Base-by-base conservation (phyloP, 2,888 invertebrate species). In the Pollenia labialis region DNA sequence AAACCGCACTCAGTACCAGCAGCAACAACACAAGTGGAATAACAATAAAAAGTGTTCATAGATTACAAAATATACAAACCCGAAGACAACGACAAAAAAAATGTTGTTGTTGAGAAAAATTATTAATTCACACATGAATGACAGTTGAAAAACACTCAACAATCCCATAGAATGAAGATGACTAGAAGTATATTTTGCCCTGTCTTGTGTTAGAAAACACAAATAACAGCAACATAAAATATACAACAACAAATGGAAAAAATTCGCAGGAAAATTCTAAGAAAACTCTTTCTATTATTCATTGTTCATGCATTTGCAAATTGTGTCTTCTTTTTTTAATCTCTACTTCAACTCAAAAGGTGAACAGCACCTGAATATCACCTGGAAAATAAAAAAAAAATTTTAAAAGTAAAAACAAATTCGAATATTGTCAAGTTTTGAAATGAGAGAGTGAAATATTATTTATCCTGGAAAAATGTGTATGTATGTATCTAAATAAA, bases 61-160 rank as follows among this genome's bases (percentile, higher is more conserved):
- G 46, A 52, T 32, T 16, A 56, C 11, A 52, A 64, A 46, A 71
- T 46, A 58, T 40, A 80, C 72, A 71, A 69, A 52, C 12, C 44
- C 23, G 44, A 48, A 79, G 64, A 69, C 66, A 66, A 66, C 9
- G 64, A 69, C 66, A 66, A 60, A 4, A 54, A 64, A 66, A 81
- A 81, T 18, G 71, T 76, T 77, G 83, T 46, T 76, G 80, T 40
- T 60, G 60, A 84, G 83, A 84, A 87, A 88, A 85, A 88, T 84
- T 88, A 88, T 84, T 88, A 87, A 88, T 88, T 88, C 85, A 87
- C 88, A 88, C 88, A 88, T 88, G 88, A 88, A 84, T 84, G 88
- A 88, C 88, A 81, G 79, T 85, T 85, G 86, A 79, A 81, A 81
- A 86, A 84, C 87, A 87, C 84, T 84, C 84, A 87, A 84, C 60